Percentiles rank a stretch among this genome's conserved stretches.
phyloP scores from a whole-genome alignment of 2,797 vertebrate species.

The Eidolon dupreanum region DNA sequence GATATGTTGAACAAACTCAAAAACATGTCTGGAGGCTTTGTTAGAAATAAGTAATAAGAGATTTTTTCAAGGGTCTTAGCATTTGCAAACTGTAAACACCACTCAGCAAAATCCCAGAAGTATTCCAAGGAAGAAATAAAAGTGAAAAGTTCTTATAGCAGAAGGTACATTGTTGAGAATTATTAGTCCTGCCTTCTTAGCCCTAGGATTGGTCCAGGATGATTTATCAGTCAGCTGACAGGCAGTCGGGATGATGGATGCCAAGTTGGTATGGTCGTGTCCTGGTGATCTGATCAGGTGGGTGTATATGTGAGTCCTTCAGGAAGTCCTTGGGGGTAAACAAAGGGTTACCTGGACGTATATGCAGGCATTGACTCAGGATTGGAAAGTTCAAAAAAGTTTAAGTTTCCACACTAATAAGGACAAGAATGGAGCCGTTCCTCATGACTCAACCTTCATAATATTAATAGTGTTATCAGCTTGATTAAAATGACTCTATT shows the following conservation, averaged over 20 bases:
- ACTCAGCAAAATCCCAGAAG: neutral
- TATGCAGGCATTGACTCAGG: neutral
- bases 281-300: neutral
- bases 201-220: neutral
- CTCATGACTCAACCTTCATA: neutral
- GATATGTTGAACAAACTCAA: neutral
- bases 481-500: neutral
- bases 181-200: neutral
- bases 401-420: neutral
- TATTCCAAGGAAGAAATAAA: neutral
- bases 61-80: neutral
- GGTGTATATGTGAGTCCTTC: neutral
- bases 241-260: neutral
- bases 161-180: neutral
- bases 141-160: neutral
- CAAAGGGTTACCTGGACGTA: neutral
- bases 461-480: neutral
- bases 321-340: neutral
- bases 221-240: neutral
- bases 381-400: neutral
- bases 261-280: neutral
- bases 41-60: neutral
- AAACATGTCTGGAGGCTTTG: neutral
- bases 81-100: neutral
- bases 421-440: neutral